Conservation (phyloP, 2,113 vertebrate genomes). For the Gavialis gangeticus region DNA sequence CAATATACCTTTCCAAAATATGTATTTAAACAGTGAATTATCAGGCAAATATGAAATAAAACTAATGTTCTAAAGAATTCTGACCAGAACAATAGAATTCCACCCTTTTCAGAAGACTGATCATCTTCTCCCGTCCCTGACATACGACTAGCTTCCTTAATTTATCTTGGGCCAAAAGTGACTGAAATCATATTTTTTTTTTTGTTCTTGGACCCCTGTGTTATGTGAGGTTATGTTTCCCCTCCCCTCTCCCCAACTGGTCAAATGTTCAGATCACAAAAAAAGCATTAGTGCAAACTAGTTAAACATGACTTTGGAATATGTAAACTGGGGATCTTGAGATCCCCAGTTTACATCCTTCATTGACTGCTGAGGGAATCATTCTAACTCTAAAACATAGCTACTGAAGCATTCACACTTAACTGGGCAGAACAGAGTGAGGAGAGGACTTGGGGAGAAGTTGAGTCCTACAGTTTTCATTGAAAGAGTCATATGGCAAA, state of each 20-base stretch:
- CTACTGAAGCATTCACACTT: too few species aligned
- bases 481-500: not conserved
- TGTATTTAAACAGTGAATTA: not conserved
- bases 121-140: not conserved
- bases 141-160: too few species aligned
- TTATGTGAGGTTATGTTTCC: not conserved
- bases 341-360: not conserved
- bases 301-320: not conserved
- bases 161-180: not conserved
- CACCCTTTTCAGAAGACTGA: not conserved
- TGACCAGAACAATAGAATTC: not conserved
- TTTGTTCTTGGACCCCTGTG: rapidly evolving
- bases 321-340: not conserved
- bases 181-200: not conserved
- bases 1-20: not conserved
- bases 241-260: not conserved
- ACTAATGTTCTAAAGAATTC: not conserved
- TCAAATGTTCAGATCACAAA: not conserved
- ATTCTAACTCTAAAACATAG: not conserved
- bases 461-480: not conserved
- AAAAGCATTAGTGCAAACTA: not conserved
- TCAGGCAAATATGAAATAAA: not conserved
- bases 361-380: not conserved
- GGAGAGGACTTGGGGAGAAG: not conserved
- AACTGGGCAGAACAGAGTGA: not conserved